Conservation (phyloP, 2,888 invertebrate genomes). For the Mycalesis mineus region DNA sequence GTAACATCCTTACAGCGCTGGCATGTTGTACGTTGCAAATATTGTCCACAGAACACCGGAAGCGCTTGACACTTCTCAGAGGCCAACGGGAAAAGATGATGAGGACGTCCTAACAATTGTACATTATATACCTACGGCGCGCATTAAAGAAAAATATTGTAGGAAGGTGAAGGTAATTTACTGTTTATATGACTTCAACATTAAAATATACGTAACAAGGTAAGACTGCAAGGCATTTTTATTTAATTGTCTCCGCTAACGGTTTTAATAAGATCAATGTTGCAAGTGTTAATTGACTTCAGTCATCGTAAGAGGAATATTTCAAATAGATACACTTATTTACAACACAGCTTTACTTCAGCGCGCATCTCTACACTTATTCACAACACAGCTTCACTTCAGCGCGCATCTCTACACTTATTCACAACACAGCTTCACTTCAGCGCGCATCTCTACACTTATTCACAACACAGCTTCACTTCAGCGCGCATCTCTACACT, state of each 20-base stretch:
- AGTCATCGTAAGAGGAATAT: too few relatives aligned
- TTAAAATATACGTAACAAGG: background rate
- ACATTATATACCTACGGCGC: constrained; percentile 7
- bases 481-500: too few relatives aligned
- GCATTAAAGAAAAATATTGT: constrained; percentile 17
- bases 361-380: too few relatives aligned
- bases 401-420: too few relatives aligned
- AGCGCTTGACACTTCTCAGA: constrained; percentile 16
- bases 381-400: too few relatives aligned
- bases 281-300: too few relatives aligned
- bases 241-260: background rate
- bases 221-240: background rate
- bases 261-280: background rate
- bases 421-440: too few relatives aligned
- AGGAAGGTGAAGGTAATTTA: constrained; percentile 13
- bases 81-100: constrained; percentile 28
- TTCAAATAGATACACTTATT: too few relatives aligned
- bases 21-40: constrained; percentile 12
- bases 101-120: constrained; percentile 22
- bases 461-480: too few relatives aligned
- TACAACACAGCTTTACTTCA: too few relatives aligned
- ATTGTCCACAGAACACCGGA: constrained; percentile 21
- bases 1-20: background rate
- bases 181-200: background rate
- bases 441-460: too few relatives aligned